phyloP scores from a whole-genome alignment of 2,888 invertebrate genomes.

The Pristionchus mayeri region DNA sequence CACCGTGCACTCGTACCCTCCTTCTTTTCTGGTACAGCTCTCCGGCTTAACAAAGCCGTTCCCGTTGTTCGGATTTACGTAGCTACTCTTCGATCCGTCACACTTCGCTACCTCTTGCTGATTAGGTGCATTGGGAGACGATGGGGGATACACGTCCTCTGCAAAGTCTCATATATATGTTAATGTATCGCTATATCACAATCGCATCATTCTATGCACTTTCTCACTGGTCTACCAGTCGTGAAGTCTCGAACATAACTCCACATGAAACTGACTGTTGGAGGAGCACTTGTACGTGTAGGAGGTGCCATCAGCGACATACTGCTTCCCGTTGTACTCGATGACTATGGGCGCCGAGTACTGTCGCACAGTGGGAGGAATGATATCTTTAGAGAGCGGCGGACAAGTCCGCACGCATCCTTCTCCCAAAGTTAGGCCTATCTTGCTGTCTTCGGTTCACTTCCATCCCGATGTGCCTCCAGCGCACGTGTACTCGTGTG shows the following conservation, averaged over 20 bases:
- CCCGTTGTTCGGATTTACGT: neutral
- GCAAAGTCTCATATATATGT: too few relatives aligned
- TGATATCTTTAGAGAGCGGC: neutral
- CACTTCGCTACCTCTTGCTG: slow-evolving; percentile 14
- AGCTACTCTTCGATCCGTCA: slow-evolving; percentile 13
- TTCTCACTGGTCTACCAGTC: too few relatives aligned
- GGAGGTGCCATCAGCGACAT: neutral
- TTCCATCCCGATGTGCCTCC: slow-evolving; percentile 32
- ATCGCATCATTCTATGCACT: neutral
- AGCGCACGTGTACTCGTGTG: slow-evolving; percentile 39
- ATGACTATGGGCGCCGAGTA: slow-evolving; percentile 7
- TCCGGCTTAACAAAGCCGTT: neutral
- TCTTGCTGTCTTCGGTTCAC: slow-evolving; percentile 28
- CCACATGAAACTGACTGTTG: slow-evolving; percentile 38
- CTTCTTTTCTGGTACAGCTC: slow-evolving; percentile 22
- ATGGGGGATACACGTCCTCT: slow-evolving; percentile 25
- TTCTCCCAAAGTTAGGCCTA: slow-evolving; percentile 1
- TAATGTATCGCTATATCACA: too few relatives aligned
- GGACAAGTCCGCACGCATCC: slow-evolving; percentile 47
- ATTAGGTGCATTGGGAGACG: neutral
- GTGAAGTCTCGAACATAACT: neutral
- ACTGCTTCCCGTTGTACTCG: slow-evolving; percentile 33
- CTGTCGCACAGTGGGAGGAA: neutral
- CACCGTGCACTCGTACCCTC: slow-evolving; percentile 24
- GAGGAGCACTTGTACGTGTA: slow-evolving; percentile 13